Evolutionary conservation across 2,113 vertebrate genomes (phyloP).

Genomic region (Nothoprocta pentlandii): DNA sequence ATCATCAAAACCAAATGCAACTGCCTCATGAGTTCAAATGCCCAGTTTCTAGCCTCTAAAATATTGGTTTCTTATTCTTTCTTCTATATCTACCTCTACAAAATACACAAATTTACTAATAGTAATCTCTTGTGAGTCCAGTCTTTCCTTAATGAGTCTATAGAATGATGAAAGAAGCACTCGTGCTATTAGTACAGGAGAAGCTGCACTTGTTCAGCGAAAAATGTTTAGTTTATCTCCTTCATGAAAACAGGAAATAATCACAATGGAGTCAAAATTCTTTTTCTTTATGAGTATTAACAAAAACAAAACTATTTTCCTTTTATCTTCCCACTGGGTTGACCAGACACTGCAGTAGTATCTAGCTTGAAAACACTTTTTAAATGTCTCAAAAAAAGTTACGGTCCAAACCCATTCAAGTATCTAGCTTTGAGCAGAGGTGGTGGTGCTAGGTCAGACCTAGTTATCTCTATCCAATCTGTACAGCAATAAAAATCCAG

Average conservation of each 20-base stretch:
- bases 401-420: not conserved
- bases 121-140: not conserved
- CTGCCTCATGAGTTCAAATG: not conserved
- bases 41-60: not conserved
- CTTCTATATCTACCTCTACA: not conserved
- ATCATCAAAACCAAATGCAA: not conserved
- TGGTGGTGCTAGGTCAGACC: not conserved
- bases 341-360: not conserved
- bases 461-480: not conserved
- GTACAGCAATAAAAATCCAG: not conserved
- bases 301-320: not conserved
- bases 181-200: not conserved
- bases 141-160: not conserved
- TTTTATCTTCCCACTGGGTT: not conserved
- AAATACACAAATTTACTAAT: not conserved
- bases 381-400: not conserved
- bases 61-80: not conserved
- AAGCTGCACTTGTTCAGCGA: not conserved
- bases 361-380: not conserved
- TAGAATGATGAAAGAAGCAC: not conserved
- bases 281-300: not conserved
- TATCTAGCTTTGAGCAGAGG: not conserved
- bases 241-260: not conserved
- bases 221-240: not conserved
- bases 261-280: not conserved